Evolutionary conservation across 2,797 vertebrate genomes (phyloP), one percentile per base, ranked within the genome.

Genomic region (Thamnophis elegans): DNA sequence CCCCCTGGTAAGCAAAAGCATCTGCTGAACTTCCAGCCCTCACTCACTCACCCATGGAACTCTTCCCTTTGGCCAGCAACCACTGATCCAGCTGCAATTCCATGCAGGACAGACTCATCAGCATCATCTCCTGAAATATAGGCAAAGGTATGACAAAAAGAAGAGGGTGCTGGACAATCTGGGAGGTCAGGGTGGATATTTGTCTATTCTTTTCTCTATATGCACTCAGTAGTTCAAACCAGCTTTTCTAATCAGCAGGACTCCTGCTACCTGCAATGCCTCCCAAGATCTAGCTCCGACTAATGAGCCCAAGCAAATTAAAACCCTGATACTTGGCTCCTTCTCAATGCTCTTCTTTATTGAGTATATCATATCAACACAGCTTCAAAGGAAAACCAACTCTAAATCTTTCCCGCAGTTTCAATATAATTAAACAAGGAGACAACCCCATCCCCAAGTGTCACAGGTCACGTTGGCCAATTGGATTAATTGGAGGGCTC

Each of bases 91-190:
- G 94, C 91, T 99, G 99, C 62, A 99, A 96, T 94, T 99, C 99
- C 99, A 99, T 99, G 96, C 99, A 99, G 0, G 98, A 98, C 36
- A 99, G 97, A 92, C 98, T 98, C 99, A 99, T 99, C 86, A 98
- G 93, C 98, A 99, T 97, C 98, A 99, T 99, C 92, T 99, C 99
- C 99, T 99, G 94, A 0, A 82, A 82, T 12, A 11, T 5, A 22
- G 36, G 68, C 36, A 94, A 86, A 86, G 89, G 26, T 25, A 8
- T 87, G 62, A 87, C 36, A 68, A 32, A 14, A 90, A 92, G 85
- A 60, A 92, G 62, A 90, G 20, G 32, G 28, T 3, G 73, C 86
- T 91, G 93, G 53, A 73, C 91, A 90, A 89, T 87, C 89, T 60
- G 60, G 28, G 1, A 18, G 25, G 7, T 11, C 0, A 28, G 55